These are phyloP conservation scores for Epicampocera succincta DNA, from an alignment of 2,888 invertebrate genomes.

Conservation along the genomic window DNA sequence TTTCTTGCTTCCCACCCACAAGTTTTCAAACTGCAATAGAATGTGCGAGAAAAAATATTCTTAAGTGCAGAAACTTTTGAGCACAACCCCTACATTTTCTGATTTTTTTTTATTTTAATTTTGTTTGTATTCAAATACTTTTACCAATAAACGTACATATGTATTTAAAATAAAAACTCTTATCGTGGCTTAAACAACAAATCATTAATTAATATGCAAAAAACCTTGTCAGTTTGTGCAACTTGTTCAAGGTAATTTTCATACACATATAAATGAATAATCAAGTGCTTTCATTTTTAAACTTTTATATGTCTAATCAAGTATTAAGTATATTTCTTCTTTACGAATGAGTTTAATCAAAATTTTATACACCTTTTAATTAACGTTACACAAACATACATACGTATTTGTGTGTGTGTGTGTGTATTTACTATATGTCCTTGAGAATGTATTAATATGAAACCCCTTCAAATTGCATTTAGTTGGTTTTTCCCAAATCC, in stretches of 20 bases:
- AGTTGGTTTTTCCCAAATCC: constrained; percentile 16
- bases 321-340: constrained; percentile 15
- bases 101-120: too few species aligned
- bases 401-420: constrained; percentile 10
- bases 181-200: constrained; percentile 49
- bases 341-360: constrained; percentile 55
- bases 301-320: constrained; percentile 29
- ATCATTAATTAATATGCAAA: constrained; percentile 3
- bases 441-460: background rate
- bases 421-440: too few species aligned
- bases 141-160: constrained; percentile 22
- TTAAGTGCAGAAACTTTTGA: constrained; percentile 35
- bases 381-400: constrained; percentile 1
- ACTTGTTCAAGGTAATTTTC: constrained; percentile 42
- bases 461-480: constrained; percentile 45
- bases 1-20: too few species aligned
- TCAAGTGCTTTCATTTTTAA: constrained; percentile 50
- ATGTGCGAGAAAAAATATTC: background rate
- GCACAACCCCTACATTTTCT: constrained; percentile 5
- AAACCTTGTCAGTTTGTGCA: constrained; percentile 36
- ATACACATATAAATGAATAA: constrained; percentile 32
- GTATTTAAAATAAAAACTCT: constrained; percentile 16
- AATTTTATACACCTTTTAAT: constrained; percentile 21
- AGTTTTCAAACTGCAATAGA: too few species aligned
- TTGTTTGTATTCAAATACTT: constrained; percentile 20